Percentiles rank a stretch among this genome's conserved stretches.
Evolutionary conservation across 2,888 invertebrate species (phyloP).

Genomic region (Nemotelus pantherinus): DNA sequence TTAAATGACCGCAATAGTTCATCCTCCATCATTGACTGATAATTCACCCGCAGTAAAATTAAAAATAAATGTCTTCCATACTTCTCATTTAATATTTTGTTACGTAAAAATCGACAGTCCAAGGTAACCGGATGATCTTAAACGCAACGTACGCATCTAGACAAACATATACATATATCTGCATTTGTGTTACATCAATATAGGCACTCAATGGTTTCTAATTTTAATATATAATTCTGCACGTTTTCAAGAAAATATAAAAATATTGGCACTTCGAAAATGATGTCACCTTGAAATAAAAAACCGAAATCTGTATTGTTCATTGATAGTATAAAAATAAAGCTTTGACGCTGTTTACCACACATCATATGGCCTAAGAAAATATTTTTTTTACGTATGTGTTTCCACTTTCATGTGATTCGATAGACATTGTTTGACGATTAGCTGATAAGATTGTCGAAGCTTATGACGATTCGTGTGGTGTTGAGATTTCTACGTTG

Average conservation of each 20-base stretch:
- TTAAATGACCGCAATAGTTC: neutral
- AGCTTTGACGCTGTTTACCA: conserved; percentile 13
- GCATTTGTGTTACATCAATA: neutral
- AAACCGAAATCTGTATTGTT: neutral
- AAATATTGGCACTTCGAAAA: conserved; percentile 16
- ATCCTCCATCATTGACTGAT: neutral
- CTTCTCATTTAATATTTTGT: too few species aligned
- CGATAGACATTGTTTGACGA: neutral
- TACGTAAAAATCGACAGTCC: too few species aligned
- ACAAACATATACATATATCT: too few species aligned
- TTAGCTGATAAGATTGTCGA: neutral
- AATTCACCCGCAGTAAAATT: too few species aligned
- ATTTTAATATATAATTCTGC: neutral
- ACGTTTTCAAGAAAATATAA: neutral
- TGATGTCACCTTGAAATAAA: conserved; percentile 33
- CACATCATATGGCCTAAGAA: conserved; percentile 10
- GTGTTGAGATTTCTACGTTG: too few species aligned
- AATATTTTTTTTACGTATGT: neutral
- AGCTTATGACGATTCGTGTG: too few species aligned
- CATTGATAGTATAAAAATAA: conserved; percentile 26
- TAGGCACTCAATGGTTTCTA: neutral
- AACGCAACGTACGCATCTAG: too few species aligned
- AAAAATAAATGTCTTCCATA: too few species aligned
- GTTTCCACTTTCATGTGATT: conserved; percentile 21
- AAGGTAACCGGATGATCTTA: too few species aligned